Base-by-base conservation (phyloP, 2,113 vertebrate genomes). In the Vombatus ursinus region DNA sequence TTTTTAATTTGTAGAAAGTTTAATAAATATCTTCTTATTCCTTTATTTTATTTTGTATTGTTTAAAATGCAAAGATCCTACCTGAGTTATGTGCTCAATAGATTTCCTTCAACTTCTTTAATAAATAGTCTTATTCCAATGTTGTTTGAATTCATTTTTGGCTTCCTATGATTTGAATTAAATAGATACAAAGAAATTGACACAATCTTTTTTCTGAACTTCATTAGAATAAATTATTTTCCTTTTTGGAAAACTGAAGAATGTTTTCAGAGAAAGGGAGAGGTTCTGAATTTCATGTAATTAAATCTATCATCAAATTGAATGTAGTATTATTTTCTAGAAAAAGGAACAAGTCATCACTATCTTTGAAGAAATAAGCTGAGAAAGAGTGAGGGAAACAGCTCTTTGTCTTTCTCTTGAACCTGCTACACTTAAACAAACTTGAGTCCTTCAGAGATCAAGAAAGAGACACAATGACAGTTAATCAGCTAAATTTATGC, bases 261-360 rank as follows among this genome's bases (percentile, higher is more conserved):
- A 96, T 25, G 37, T 9, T 93, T 95, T 68, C 94, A n/a, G 4
- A 92, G 49, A 3, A 96, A 95, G 95, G 51, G 51, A 92, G 37
- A 92, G 19, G 37, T 52, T 94, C 94, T 52, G 0, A 52, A 52
- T 54, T 61, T 53, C 50, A 91, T 24, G 1, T 91, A 94, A 91
- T 95, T 97, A 95, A 94, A 93, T 91, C 10, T 54, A 61, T n/a
- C 19, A 90, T 94, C 16, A 52, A 52, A 92, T n/a, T 68, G 52
- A n/a, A 50, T 31, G 2, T 52, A 90, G 14, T 26, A 14, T 68
- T 84, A 52, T 91, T 91, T 90, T 22, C 44, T 93, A 50, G 90
- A 96, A 92, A 92, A 92, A 93, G 89, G 25, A 94, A 89, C 19
- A 52, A 52, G 16, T 52, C 51, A 52, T 52, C 51, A 52, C 51